Percentiles rank a stretch among this genome's conserved stretches.
Conservation (phyloP, 2,888 invertebrate species). For the Syrista parreyssii region DNA sequence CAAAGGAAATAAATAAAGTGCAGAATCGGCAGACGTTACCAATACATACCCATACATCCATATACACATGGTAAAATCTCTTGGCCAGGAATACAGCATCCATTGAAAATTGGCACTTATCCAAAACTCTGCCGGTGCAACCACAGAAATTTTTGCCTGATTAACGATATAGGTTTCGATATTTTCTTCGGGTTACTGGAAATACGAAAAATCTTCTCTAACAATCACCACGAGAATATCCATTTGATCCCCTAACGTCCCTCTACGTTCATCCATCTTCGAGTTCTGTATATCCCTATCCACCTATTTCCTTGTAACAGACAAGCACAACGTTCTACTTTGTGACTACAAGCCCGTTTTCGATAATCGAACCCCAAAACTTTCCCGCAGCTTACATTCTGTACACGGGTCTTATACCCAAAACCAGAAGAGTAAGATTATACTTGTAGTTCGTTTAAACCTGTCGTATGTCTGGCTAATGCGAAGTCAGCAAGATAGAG, state of each 20-base stretch:
- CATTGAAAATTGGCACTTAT: conserved; percentile 52
- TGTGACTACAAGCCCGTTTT: neutral
- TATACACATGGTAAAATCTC: neutral
- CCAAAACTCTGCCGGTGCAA: conserved; percentile 48
- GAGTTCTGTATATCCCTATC: neutral
- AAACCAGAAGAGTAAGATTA: neutral
- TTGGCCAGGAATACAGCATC: conserved; percentile 41
- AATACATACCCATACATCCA: neutral
- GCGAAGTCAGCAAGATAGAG: conserved; percentile 18
- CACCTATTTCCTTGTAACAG: neutral
- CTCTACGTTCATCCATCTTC: neutral
- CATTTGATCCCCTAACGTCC: conserved; percentile 21
- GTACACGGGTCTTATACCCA: neutral
- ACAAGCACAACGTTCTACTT: neutral
- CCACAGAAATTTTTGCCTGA: conserved; percentile 58
- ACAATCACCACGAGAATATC: conserved; percentile 25
- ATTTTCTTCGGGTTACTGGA: conserved; percentile 25
- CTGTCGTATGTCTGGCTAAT: neutral
- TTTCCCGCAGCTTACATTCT: neutral
- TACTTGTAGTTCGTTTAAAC: neutral
- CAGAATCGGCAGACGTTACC: neutral
- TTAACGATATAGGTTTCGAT: conserved; percentile 58
- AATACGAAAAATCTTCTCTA: conserved; percentile 4
- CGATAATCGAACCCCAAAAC: neutral
- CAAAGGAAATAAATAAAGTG: conserved; percentile 49